These are phyloP conservation scores for Gymnocephalus cernua DNA, from an alignment of 2,113 vertebrate genomes.

Conservation along the genomic window DNA sequence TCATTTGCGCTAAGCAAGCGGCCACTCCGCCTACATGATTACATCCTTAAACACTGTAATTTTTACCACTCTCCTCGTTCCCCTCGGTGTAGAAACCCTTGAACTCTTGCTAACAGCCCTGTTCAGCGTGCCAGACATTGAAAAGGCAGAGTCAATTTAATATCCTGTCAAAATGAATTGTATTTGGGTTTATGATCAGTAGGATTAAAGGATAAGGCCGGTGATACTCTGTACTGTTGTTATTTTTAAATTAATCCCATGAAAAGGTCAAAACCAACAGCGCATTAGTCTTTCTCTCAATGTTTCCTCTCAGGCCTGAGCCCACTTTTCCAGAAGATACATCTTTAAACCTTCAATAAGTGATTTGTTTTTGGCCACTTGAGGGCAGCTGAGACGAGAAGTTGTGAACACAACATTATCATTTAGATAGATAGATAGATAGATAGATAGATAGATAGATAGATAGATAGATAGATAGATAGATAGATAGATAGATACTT, in stretches of 20 bases:
- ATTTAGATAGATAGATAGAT: too few species aligned
- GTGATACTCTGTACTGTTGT: not conserved
- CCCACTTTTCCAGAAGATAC: not conserved
- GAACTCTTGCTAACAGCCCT: not conserved
- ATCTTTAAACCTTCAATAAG: not conserved
- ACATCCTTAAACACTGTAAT: conserved; percentile 39
- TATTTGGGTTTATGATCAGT: not conserved
- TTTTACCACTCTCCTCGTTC: not conserved
- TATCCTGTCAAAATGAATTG: conserved; percentile 11
- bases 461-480: too few species aligned
- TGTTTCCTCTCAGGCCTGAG: not conserved
- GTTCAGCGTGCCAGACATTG: not conserved
- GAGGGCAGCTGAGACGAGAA: too few species aligned
- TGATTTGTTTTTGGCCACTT: not conserved
- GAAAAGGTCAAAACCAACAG: not conserved
- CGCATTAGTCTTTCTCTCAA: not conserved
- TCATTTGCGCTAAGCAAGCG: conserved; percentile 41
- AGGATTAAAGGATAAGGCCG: conserved; percentile 13
- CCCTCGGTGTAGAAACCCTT: conserved; percentile 5
- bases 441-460: too few species aligned
- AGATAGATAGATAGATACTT: too few species aligned
- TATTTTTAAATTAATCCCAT: conserved; percentile 15
- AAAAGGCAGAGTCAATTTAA: not conserved
- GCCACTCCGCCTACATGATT: conserved; percentile 52
- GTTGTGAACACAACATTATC: not conserved